Conservation (phyloP, 2,888 invertebrate genomes). For the Pyrrhia umbra region DNA sequence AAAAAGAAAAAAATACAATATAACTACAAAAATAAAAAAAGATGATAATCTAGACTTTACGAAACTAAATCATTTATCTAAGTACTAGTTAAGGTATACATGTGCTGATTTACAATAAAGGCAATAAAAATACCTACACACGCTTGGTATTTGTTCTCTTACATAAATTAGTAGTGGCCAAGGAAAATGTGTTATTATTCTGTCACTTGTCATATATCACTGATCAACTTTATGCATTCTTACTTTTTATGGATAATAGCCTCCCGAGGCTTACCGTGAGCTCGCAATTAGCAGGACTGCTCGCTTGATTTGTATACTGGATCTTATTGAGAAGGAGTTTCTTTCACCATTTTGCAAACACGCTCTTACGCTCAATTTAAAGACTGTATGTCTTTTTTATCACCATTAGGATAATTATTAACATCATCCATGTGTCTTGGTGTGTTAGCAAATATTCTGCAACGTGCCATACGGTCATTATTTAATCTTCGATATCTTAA, state of each 20-base stretch:
- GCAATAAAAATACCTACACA: constrained; percentile 18
- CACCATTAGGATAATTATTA: too few species aligned
- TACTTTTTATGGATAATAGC: constrained; percentile 17
- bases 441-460: too few species aligned
- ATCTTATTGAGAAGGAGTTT: neutral
- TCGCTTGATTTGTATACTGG: neutral
- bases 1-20: too few species aligned
- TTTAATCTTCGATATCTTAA: too few species aligned
- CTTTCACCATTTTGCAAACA: neutral
- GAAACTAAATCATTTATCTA: neutral
- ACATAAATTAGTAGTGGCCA: constrained; percentile 5
- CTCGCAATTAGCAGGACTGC: neutral
- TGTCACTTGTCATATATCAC: constrained; percentile 11
- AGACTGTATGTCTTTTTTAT: too few species aligned
- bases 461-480: too few species aligned
- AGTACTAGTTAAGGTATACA: constrained; percentile 2
- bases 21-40: neutral
- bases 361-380: too few species aligned
- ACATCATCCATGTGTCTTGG: too few species aligned
- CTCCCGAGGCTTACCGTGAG: constrained; percentile 11
- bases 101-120: constrained; percentile 2
- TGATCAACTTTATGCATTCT: constrained; percentile 13
- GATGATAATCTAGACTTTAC: neutral
- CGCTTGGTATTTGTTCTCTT: constrained; percentile 1
- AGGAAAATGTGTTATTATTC: constrained; percentile 31